Base-by-base conservation (phyloP, 37 sponge, comb jelly and placozoan species). In the Hexactinellida sp. region DNA sequence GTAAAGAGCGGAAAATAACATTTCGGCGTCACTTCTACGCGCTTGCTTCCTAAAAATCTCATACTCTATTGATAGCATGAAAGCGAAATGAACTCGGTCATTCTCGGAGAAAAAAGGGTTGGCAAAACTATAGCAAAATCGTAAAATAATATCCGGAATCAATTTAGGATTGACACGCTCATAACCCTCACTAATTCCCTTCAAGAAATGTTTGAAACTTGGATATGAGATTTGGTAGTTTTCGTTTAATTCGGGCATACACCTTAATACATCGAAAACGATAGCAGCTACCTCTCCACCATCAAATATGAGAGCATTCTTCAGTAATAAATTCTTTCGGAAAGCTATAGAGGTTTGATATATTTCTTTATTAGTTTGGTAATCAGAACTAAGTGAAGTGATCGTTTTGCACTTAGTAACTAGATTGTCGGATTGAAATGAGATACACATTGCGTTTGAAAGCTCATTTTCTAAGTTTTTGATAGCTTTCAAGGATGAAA, bases 21-120 rank as follows among this genome's bases (percentile, higher is more conserved):
- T 63, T 28, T 63, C 76, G 13, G 76, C 76, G 21, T 63, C 76
- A 63, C 34, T 63, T n/a, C 76, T 63, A 7, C 30, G 21, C 34
- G 76, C 76, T 25, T n/a, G 76, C 76, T 63, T 63, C 76, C 30
- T n/a, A 63, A 25, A 63, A 7, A 63, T 63, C 76, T 63, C 76
- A n/a, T 32, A 32, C 76, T 63, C 76, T 10, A 63, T 10, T 32
- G 76, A 7, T 10, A 63, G 76, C 76, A 63, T 28, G 28, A 63
- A 28, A 7, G 76, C 76, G 30, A 63, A 63, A 63, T 63, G 76
- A 23, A 63, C 76, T 63, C 76, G 25, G 13, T 63, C 30, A 63
- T 63, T 23, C 13, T 63, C 76, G 13, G 76, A 63, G 76, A 63
- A n/a, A 63, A 23, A 63, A 5, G 3, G 21, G 30, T n/a, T 63